Evolutionary conservation across 2,113 vertebrate genomes (phyloP).

Genomic region (Xenus cinereus): DNA sequence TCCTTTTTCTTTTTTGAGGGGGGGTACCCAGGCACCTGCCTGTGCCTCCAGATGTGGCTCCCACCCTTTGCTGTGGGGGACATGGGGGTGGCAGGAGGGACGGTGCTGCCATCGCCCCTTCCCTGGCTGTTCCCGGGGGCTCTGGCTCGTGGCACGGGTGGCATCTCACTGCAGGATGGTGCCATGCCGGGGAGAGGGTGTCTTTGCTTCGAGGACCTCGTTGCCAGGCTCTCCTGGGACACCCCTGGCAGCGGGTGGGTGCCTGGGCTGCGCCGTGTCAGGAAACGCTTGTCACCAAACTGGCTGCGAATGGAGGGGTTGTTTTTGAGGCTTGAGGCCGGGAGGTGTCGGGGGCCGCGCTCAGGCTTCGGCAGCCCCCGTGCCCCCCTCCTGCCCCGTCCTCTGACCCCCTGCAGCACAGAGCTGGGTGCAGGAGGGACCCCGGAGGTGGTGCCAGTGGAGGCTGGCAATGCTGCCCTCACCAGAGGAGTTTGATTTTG

Average conservation of each 20-base stretch:
- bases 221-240: not conserved
- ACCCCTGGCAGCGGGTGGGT: not conserved
- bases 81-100: not conserved
- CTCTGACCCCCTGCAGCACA: no score
- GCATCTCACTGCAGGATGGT: not conserved
- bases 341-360: not conserved
- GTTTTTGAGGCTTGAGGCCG: not conserved
- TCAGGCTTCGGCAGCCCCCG: fast-evolving
- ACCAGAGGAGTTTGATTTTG: not conserved
- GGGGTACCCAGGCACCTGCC: not conserved
- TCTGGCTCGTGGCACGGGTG: fast-evolving
- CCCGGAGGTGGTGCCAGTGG: no score
- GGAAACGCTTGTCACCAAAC: not conserved
- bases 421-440: not conserved
- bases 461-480: not conserved
- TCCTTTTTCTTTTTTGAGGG: no score
- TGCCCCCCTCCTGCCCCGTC: not conserved
- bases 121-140: fast-evolving
- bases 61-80: fast-evolving
- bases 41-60: not conserved
- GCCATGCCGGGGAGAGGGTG: fast-evolving
- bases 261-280: not conserved
- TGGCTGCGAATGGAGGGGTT: fast-evolving
- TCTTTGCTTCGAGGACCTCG: not conserved
- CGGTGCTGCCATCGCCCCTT: fast-evolving